Evolutionary conservation across 2,888 invertebrate species (phyloP).

Genomic region (Linnaemya vulpina): DNA sequence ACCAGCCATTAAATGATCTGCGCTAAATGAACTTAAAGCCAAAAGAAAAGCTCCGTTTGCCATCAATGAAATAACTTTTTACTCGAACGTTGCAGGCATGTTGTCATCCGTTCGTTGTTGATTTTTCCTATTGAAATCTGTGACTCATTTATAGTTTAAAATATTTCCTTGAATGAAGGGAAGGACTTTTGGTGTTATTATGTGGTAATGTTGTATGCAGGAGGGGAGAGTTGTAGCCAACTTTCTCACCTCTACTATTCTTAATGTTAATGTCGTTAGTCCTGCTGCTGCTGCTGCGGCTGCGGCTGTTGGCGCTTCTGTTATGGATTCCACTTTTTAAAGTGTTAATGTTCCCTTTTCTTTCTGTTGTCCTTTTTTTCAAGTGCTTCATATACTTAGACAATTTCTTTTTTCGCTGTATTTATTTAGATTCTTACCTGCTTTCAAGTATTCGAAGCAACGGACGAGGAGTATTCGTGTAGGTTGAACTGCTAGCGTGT

Average conservation of each 20-base stretch:
- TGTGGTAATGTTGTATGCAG: not conserved
- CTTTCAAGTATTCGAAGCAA: not conserved
- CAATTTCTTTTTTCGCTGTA: slow-evolving; percentile 11
- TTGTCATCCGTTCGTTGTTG: slow-evolving; percentile 59
- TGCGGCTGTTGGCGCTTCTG: slow-evolving; percentile 18
- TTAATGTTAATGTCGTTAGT: slow-evolving; percentile 1
- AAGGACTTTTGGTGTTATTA: slow-evolving; percentile 20
- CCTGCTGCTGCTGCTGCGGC: slow-evolving; percentile 1
- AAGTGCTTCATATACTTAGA: slow-evolving; percentile 62
- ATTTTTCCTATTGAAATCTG: slow-evolving; percentile 67
- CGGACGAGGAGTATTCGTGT: not conserved
- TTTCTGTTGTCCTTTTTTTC: slow-evolving; percentile 53
- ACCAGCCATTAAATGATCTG: slow-evolving; percentile 13
- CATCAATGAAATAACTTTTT: slow-evolving; percentile 42
- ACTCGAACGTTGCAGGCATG: slow-evolving; percentile 23
- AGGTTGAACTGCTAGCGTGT: not conserved
- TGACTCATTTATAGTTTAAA: slow-evolving; percentile 68
- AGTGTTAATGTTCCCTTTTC: slow-evolving; percentile 56
- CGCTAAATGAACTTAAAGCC: not conserved
- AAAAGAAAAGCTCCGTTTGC: slow-evolving; percentile 20
- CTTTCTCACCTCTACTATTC: slow-evolving; percentile 26
- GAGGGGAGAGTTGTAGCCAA: slow-evolving; percentile 5
- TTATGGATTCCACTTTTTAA: slow-evolving; percentile 48
- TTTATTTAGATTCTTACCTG: slow-evolving; percentile 45
- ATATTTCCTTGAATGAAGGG: slow-evolving; percentile 11